Percentiles rank a stretch among this genome's conserved stretches.
Evolutionary conservation across 2,113 vertebrate genomes (phyloP).

Genomic region (Percina caprodes): DNA sequence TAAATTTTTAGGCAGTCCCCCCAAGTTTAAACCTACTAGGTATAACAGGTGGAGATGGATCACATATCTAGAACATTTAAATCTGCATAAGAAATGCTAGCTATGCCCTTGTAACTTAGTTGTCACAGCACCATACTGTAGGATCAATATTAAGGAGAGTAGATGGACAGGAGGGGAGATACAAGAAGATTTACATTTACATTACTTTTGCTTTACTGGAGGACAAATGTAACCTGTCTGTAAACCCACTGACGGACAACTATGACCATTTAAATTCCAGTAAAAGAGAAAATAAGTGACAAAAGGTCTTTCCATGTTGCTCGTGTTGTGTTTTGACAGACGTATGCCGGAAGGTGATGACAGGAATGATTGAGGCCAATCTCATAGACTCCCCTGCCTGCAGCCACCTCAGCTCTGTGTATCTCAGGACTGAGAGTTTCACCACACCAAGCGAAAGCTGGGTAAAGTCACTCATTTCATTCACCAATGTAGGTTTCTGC

Average conservation of each 20-base stretch:
- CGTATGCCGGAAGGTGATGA: not conserved
- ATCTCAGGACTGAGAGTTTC: not conserved
- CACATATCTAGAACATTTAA: not conserved
- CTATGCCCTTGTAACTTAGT: not conserved
- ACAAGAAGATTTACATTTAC: not conserved
- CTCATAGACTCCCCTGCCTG: not conserved
- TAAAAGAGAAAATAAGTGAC: not conserved
- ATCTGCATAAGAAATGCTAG: not conserved
- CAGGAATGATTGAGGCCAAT: not conserved
- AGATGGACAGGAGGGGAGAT: not conserved
- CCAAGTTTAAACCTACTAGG: not conserved
- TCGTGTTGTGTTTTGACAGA: slow-evolving; percentile 16
- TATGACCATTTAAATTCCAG: not conserved
- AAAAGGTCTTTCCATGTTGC: not conserved
- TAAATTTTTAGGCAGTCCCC: not conserved
- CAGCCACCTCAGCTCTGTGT: not conserved
- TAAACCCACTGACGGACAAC: not conserved
- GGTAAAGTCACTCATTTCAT: slow-evolving; percentile 17
- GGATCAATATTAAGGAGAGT: not conserved
- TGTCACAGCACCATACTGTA: not conserved
- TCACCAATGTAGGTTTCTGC: not conserved
- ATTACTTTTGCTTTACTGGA: not conserved
- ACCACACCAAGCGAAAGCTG: not conserved
- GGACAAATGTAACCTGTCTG: not conserved
- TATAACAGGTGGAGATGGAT: too few relatives aligned